phyloP scores from a whole-genome alignment of 2,113 vertebrate species.

The Leptosomus discolor region DNA sequence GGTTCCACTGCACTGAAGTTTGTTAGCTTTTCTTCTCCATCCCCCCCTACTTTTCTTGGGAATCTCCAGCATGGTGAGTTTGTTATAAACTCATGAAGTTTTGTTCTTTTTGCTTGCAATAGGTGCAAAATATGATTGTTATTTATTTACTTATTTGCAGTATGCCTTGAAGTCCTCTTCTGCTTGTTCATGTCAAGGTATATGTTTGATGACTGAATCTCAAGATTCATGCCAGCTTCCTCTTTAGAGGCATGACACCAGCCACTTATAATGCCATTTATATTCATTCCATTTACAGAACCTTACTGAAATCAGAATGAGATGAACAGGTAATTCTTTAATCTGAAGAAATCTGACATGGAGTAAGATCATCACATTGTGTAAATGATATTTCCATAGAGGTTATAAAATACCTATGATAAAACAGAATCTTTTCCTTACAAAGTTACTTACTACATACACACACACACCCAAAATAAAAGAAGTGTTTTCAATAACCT shows the following conservation, averaged over 20 bases:
- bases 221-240: not conserved
- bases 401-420: not conserved
- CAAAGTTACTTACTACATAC: not conserved
- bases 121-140: not conserved
- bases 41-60: not conserved
- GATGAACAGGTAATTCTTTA: not conserved
- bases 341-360: not conserved
- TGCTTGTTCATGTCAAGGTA: not conserved
- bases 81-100: not conserved
- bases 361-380: not conserved
- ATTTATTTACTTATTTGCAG: not conserved
- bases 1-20: not conserved
- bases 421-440: not conserved
- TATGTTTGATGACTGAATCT: not conserved
- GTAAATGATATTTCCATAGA: not conserved
- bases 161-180: not conserved
- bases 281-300: not conserved
- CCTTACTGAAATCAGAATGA: not conserved
- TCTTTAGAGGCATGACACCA: not conserved
- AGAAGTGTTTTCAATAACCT: not conserved
- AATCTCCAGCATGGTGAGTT: not conserved
- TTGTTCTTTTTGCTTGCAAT: not conserved
- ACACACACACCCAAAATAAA: not conserved
- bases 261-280: not conserved
- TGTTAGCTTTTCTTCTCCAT: not conserved